These are phyloP conservation scores for Heterotis niloticus DNA, from an alignment of 2,113 vertebrate species.

Conservation along the genomic window DNA sequence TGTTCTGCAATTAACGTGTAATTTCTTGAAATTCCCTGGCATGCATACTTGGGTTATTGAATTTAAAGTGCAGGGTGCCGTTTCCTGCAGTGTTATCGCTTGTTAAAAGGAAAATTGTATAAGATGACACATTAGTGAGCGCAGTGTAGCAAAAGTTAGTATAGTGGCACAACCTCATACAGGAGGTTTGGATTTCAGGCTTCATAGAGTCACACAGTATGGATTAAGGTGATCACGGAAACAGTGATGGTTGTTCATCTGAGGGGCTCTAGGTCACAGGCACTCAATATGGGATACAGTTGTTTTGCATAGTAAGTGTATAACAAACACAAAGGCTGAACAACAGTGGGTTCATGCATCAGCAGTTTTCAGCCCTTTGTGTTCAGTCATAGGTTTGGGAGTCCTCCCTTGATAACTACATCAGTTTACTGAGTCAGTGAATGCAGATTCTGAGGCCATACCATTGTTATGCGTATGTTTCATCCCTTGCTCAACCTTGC, in stretches of 20 bases:
- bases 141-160: too few relatives aligned
- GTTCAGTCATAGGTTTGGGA: background rate
- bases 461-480: background rate
- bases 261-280: background rate
- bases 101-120: too few relatives aligned
- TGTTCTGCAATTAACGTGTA: too few relatives aligned
- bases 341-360: slow-evolving; percentile 17
- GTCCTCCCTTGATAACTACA: background rate
- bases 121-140: too few relatives aligned
- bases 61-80: too few relatives aligned
- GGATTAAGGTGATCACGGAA: too few relatives aligned
- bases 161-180: too few relatives aligned
- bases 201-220: too few relatives aligned
- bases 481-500: background rate
- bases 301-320: background rate
- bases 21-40: too few relatives aligned
- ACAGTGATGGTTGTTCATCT: background rate
- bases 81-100: too few relatives aligned
- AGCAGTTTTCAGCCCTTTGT: background rate
- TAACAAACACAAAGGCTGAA: slow-evolving; percentile 16
- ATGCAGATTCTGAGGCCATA: background rate
- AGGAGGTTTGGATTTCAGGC: too few relatives aligned
- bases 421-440: background rate
- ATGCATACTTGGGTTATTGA: too few relatives aligned
- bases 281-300: background rate